Evolutionary conservation across 2,113 vertebrate genomes (phyloP), one percentile per base, ranked within the genome.

Genomic region (Morone chrysops): DNA sequence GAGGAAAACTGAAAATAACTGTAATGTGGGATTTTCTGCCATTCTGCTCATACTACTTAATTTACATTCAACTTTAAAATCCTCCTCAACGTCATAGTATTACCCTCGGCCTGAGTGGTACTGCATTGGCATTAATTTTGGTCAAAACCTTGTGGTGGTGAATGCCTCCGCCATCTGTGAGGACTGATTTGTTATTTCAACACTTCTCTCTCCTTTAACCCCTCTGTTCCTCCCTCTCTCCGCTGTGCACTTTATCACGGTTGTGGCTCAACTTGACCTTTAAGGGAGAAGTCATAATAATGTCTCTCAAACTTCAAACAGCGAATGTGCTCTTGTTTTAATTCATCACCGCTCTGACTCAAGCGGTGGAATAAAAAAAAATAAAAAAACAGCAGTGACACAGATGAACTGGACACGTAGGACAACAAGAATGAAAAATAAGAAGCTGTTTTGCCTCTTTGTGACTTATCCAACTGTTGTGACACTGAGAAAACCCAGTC

Each of bases 301-400:
- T n/a, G 84, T 88, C 83, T 90, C 87, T 91, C 80, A 82, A 81
- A 93, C 92, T 92, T 94, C 92, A 94, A 94, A 95, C 81, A 48
- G 60, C 8, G 11, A 78, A 75, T 68, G 83, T 38, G 59, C 78
- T 89, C 80, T 85, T 90, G 84, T 92, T 94, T 90, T 65, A 85
- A 89, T 89, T 90, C 75, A 80, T 80, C 81, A 65, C 82, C 59
- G 79, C 80, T 89, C 78, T 87, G 89, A 92, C 85, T 92, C 86
- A 78, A 84, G 84, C 62, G 66, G 79, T 31, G 56, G 87, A 78
- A 87, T 65, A 62, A 74, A 51, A 82, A 85, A 66, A 80, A 70
- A 56, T 69, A 1, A 40, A 57, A 57, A 76, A 18, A 9, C 66
- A 83, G 61, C 79, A 75, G 86, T 86, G 87, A 92, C 88, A 91